Conservation (phyloP, 2,113 vertebrate genomes). For the Ceyx margarethae region DNA sequence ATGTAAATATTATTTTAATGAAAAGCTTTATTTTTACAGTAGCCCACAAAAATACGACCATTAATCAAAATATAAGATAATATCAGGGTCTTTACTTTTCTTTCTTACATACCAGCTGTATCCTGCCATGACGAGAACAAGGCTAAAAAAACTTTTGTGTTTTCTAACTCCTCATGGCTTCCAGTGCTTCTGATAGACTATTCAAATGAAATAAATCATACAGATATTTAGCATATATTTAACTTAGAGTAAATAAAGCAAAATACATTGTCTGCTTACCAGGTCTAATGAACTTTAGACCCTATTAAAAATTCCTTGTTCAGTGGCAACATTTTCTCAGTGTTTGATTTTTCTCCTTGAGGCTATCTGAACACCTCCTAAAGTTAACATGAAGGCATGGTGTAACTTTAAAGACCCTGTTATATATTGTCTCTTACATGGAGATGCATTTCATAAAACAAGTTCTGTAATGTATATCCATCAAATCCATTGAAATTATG, state of each 20-base stretch:
- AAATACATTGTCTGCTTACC: background rate
- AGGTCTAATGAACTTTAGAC: background rate
- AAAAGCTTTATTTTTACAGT: background rate
- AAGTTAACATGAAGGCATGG: background rate
- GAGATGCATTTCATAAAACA: background rate
- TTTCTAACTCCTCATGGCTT: conserved; percentile 79
- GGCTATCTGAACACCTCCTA: background rate
- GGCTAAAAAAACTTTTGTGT: conserved; percentile 82
- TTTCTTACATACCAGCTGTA: conserved; percentile 62
- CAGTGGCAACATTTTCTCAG: background rate
- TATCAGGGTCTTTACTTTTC: background rate
- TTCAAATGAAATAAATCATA: conserved; percentile 35
- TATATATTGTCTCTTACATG: background rate
- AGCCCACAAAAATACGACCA: background rate
- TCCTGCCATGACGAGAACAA: conserved; percentile 63
- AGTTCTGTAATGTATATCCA: background rate
- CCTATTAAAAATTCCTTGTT: background rate
- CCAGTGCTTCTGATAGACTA: conserved; percentile 63
- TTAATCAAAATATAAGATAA: background rate
- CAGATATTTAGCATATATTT: background rate
- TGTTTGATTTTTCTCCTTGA: background rate
- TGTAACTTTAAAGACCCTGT: background rate
- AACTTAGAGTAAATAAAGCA: background rate
- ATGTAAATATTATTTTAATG: background rate
- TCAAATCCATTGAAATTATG: background rate